A percentile compares a stretch with the other conserved stretches of the same genome.
Evolutionary conservation across 2,113 vertebrate genomes (phyloP).

Genomic region (Thunnus maccoyii): DNA sequence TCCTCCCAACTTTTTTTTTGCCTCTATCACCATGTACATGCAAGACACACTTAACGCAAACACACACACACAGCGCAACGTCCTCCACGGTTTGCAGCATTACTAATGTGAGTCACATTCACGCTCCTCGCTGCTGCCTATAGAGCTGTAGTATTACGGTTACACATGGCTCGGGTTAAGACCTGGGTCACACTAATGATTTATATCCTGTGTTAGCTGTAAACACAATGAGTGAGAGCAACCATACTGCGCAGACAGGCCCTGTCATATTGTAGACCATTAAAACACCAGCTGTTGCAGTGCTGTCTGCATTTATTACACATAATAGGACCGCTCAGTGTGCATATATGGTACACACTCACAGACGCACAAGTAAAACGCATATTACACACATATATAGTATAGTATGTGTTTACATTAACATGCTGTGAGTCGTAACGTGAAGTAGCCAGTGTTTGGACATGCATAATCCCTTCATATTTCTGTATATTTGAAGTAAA

Average conservation of each 20-base stretch:
- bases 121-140: not conserved
- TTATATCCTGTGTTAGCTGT: conserved; percentile 50
- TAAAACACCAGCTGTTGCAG: conserved; percentile 73
- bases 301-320: conserved; percentile 62
- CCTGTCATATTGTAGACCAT: conserved; percentile 63
- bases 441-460: not conserved
- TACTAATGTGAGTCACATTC: conserved; percentile 59
- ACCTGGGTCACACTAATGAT: conserved; percentile 59
- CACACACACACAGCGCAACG: conserved; percentile 2
- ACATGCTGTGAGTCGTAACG: not conserved
- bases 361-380: not conserved
- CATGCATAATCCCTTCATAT: not conserved
- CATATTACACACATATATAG: too few relatives aligned
- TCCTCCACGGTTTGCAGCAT: conserved; percentile 18
- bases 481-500: not conserved
- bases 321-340: conserved; percentile 59
- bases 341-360: conserved; percentile 6
- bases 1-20: not conserved
- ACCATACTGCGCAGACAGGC: conserved; percentile 31
- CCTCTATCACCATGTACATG: not conserved
- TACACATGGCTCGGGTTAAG: conserved; percentile 10
- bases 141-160: conserved; percentile 22
- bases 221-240: conserved; percentile 53
- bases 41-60: not conserved
- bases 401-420: not conserved